Evolutionary conservation across 1,140 invertebrate species (phyloP).

Genomic region (Lasaia peninsularis): DNA sequence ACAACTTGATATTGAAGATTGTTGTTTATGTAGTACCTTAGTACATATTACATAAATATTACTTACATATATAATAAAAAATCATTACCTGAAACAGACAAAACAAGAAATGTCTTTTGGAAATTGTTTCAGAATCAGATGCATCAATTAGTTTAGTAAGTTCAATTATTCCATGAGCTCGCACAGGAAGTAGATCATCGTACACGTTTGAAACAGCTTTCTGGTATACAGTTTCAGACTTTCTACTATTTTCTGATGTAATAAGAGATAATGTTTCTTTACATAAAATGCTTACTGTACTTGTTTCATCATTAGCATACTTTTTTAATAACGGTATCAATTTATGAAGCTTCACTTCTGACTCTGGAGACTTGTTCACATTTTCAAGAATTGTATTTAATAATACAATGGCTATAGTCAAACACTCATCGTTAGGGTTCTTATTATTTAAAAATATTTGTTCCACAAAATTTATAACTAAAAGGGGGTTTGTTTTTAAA

Average conservation of each 20-base stretch:
- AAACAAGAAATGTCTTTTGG: constrained; percentile 83
- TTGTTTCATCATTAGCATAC: constrained; percentile 34
- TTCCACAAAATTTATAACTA: constrained; percentile 62
- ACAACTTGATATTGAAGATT: too few relatives aligned
- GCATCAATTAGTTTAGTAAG: constrained; percentile 85
- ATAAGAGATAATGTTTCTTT: constrained; percentile 54
- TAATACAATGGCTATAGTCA: constrained; percentile 72
- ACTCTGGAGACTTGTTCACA: constrained; percentile 30
- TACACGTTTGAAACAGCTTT: constrained; percentile 83
- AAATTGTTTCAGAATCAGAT: constrained; percentile 80
- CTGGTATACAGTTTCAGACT: constrained; percentile 74
- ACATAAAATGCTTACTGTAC: constrained; percentile 44
- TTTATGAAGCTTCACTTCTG: constrained; percentile 39
- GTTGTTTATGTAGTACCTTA: too few relatives aligned
- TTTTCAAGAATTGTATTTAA: constrained; percentile 66
- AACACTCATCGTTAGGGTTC: constrained; percentile 55
- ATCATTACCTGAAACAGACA: constrained; percentile 85
- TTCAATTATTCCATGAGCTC: constrained; percentile 87
- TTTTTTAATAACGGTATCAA: constrained; percentile 46
- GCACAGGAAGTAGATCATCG: constrained; percentile 86
- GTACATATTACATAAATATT: too few relatives aligned
- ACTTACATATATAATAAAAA: too few relatives aligned
- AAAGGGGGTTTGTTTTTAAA: constrained; percentile 52
- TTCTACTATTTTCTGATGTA: constrained; percentile 32
- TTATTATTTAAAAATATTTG: constrained; percentile 48